These are phyloP conservation scores for Phalacrocorax carbo DNA, from an alignment of 2,113 vertebrate species.

Conservation along the genomic window DNA sequence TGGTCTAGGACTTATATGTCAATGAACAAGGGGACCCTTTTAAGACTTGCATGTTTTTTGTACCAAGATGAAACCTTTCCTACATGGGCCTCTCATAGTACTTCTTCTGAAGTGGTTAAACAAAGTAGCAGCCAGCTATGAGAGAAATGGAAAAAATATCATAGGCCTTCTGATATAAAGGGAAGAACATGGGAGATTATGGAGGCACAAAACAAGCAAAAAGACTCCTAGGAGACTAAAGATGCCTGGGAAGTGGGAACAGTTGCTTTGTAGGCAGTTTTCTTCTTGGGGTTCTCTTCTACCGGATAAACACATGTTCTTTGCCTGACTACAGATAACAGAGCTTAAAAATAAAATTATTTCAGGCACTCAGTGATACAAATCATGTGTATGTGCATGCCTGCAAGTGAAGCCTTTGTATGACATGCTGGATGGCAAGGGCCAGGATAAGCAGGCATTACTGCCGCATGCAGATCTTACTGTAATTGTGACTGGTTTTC, in stretches of 20 bases:
- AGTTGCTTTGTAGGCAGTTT: background rate
- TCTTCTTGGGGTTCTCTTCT: background rate
- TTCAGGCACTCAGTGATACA: background rate
- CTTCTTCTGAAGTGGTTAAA: background rate
- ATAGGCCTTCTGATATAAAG: background rate
- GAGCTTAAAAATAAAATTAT: background rate
- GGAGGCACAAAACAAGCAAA: background rate
- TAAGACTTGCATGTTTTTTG: background rate
- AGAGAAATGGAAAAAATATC: background rate
- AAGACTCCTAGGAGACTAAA: background rate
- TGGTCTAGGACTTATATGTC: background rate
- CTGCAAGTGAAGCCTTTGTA: background rate
- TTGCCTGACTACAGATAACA: background rate
- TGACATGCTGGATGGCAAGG: background rate
- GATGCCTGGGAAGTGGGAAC: background rate
- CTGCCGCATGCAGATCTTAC: background rate
- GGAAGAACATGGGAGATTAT: background rate
- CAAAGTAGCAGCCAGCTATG: background rate
- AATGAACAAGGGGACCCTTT: background rate
- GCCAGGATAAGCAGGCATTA: background rate
- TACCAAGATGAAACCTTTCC: background rate
- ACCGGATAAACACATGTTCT: background rate
- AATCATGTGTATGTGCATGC: fast-evolving
- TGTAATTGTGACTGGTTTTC: background rate
- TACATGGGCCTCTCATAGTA: background rate